These are phyloP conservation scores for Bagarius yarrelli DNA, from an alignment of 2,113 vertebrate genomes.

Conservation along the genomic window DNA sequence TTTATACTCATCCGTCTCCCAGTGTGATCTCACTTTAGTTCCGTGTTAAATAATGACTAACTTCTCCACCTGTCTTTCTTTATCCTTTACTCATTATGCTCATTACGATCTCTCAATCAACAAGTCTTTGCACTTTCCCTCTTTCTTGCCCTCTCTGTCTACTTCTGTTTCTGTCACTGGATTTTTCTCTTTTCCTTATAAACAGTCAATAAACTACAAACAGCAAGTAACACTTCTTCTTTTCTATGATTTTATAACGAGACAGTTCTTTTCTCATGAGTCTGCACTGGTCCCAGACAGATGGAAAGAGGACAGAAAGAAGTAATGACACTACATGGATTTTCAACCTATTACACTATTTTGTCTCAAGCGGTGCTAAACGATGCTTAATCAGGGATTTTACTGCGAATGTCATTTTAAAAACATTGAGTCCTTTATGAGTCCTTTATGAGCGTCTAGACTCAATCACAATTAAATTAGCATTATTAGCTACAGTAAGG, in stretches of 20 bases:
- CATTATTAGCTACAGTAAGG: neutral
- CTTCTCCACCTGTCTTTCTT: neutral
- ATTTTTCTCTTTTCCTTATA: neutral
- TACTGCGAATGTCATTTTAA: neutral
- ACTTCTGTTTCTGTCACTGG: neutral
- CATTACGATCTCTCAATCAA: too few species aligned
- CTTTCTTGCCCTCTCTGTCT: neutral
- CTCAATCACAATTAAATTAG: neutral
- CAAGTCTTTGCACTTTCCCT: neutral
- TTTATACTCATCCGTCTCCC: too few species aligned
- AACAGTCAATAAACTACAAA: neutral
- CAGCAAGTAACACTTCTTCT: neutral
- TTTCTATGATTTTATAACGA: neutral
- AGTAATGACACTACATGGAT: neutral
- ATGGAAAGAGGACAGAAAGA: neutral
- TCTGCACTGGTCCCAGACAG: neutral
- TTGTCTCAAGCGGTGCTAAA: neutral
- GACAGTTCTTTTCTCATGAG: neutral
- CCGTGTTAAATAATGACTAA: too few species aligned
- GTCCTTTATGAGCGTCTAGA: neutral
- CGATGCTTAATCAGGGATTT: neutral
- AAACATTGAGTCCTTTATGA: neutral
- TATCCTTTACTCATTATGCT: neutral
- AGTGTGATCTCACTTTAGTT: too few species aligned
- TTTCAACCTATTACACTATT: neutral